These are phyloP conservation scores for Holacanthus passer DNA, from an alignment of 2,113 vertebrate species.

Conservation along the genomic window DNA sequence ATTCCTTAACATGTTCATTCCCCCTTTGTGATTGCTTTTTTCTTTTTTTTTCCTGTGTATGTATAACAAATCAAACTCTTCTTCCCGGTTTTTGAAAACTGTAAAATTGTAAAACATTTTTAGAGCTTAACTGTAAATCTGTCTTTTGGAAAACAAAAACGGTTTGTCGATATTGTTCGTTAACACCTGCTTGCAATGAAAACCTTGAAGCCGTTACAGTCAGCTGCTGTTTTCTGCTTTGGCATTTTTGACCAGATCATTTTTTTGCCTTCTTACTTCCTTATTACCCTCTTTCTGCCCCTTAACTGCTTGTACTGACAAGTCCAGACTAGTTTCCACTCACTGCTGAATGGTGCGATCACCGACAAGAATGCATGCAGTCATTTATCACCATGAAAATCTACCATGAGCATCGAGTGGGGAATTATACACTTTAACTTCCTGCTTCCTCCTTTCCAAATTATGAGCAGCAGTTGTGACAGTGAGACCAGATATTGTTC, in stretches of 20 bases:
- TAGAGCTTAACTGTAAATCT: conserved; percentile 74
- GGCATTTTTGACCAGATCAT: background rate
- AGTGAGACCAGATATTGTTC: background rate
- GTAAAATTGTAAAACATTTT: conserved; percentile 81
- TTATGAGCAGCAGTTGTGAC: background rate
- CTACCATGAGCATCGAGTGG: background rate
- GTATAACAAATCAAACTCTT: conserved; percentile 45
- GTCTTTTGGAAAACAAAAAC: conserved; percentile 48
- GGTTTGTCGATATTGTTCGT: conserved; percentile 63
- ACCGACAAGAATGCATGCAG: conserved; percentile 4
- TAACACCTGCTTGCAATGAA: conserved; percentile 64
- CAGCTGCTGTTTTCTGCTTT: conserved; percentile 35
- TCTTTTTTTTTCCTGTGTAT: conserved; percentile 1
- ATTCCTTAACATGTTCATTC: conserved; percentile 5
- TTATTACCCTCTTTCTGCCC: no score
- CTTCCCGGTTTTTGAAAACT: conserved; percentile 66
- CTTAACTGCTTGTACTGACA: background rate
- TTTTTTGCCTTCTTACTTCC: background rate
- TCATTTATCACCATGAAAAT: conserved; percentile 1
- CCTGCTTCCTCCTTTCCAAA: conserved; percentile 2
- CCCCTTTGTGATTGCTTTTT: conserved; percentile 1
- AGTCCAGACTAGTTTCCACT: conserved; percentile 23
- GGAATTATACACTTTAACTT: background rate
- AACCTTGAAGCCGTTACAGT: conserved; percentile 57
- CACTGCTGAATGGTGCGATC: conserved; percentile 13